These are phyloP conservation scores for Petrocephalus schoutedeni DNA, from an alignment of 2,797 vertebrate genomes.

Conservation along the genomic window DNA sequence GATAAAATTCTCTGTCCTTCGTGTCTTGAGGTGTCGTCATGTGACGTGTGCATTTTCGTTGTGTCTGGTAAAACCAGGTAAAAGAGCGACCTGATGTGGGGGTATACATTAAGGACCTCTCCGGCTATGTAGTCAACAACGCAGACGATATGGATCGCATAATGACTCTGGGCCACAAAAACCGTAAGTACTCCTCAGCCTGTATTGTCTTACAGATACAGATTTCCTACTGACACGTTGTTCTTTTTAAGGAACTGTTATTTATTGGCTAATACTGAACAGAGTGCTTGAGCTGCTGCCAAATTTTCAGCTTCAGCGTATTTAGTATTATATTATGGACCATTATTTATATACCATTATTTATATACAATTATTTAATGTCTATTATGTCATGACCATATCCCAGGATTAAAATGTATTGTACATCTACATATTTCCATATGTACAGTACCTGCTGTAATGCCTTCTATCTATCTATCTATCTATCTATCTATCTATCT, in stretches of 20 bases:
- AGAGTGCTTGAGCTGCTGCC: neutral
- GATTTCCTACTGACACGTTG: no score
- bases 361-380: neutral
- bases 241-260: no score
- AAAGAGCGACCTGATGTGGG: constrained; percentile 98
- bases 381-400: neutral
- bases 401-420: neutral
- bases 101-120: constrained; percentile 97
- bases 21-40: neutral
- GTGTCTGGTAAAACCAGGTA: constrained; percentile 63
- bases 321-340: neutral
- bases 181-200: no score
- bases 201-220: no score
- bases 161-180: constrained; percentile 79
- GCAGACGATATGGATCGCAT: constrained; percentile 98
- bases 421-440: no score
- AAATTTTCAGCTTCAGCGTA: neutral
- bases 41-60: neutral
- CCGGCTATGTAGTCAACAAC: constrained; percentile 94
- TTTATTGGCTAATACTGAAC: no score
- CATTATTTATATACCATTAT: no score
- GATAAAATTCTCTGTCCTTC: neutral
- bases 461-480: no score
- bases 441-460: neutral
- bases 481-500: no score